These are phyloP conservation scores for Hartigia nigra DNA, from an alignment of 2,888 invertebrate genomes.

Conservation along the genomic window DNA sequence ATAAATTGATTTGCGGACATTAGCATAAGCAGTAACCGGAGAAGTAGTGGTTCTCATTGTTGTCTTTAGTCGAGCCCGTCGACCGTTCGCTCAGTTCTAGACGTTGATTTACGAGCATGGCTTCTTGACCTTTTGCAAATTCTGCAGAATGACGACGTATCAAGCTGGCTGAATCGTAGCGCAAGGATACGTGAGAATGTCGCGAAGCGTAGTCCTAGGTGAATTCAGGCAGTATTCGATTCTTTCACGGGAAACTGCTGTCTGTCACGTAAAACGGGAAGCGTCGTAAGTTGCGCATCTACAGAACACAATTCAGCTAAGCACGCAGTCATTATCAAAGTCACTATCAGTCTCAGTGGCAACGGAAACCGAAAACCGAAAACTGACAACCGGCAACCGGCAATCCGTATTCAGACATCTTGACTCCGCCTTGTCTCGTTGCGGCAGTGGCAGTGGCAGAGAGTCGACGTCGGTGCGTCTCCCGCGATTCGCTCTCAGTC, in stretches of 20 bases:
- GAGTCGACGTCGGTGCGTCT: constrained; percentile 48
- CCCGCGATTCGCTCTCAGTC: constrained; percentile 56
- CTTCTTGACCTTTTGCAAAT: background rate
- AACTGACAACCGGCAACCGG: background rate
- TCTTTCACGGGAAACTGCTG: background rate
- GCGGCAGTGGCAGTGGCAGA: constrained; percentile 30
- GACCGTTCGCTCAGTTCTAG: constrained; percentile 24
- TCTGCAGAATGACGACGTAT: background rate
- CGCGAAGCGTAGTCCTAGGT: background rate
- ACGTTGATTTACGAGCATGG: background rate
- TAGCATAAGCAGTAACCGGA: constrained; percentile 52
- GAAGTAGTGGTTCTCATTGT: constrained; percentile 20
- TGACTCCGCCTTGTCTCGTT: constrained; percentile 46
- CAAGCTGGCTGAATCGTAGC: background rate
- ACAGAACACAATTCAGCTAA: background rate
- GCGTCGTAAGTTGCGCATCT: background rate
- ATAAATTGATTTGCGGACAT: constrained; percentile 57
- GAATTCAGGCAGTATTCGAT: background rate
- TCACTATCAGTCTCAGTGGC: background rate
- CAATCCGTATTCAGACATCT: constrained; percentile 21
- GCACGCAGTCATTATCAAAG: background rate
- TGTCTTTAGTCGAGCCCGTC: constrained; percentile 14
- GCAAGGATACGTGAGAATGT: background rate
- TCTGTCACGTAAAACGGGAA: background rate
- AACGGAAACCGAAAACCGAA: background rate